Base-by-base conservation (phyloP, 2,113 vertebrate genomes). In the Henicopernis longicauda region DNA sequence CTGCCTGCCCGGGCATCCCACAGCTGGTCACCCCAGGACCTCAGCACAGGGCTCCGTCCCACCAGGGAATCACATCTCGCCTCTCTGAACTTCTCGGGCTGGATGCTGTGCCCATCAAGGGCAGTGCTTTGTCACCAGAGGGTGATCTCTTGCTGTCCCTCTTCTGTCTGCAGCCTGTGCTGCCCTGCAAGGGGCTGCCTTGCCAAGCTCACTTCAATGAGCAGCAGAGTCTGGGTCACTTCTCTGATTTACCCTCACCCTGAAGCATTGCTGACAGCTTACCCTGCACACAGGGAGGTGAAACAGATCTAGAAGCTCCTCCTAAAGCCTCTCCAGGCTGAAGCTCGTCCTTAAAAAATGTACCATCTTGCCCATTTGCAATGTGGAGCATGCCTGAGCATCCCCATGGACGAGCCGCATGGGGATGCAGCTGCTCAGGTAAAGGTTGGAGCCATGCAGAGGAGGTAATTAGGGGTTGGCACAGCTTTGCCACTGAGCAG, bases 1-100 rank as follows among this genome's bases (percentile, higher is more conserved):
- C 42, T 3, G 3, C 45, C 38, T 4, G 2, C 40, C 16, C 34
- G 8, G 22, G 18, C 6, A 3, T 36, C 82, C 44, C 7, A 0
- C 32, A 29, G 44, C 44, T 7, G 0, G 9, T 12, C 16, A 21
- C 29, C 27, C 40, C 1, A 0, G 38, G 16, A 31, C 7, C 27
- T 6, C n/a, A 23, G 55, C 1, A 0, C 61, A 31, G 79, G 67
- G 71, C 54, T 85, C 14, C 4, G 0, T 62, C 49, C 31, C 25
- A 31, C 9, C 31, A 17, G 19, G 65, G 34, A 54, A 27, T 42
- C 1, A 0, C 20, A 42, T 45, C 63, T 71, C 14, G 1, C 1
- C 32, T 19, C 6, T 21, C 27, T 7, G 0, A 2, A 4, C 16
- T 54, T 12, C 82, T 70, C 2, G 0, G 58, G 29, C 22, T 74